Evolutionary conservation across 2,113 vertebrate genomes (phyloP), one percentile per base, ranked within the genome.

Genomic region (Nothobranchius furzeri): DNA sequence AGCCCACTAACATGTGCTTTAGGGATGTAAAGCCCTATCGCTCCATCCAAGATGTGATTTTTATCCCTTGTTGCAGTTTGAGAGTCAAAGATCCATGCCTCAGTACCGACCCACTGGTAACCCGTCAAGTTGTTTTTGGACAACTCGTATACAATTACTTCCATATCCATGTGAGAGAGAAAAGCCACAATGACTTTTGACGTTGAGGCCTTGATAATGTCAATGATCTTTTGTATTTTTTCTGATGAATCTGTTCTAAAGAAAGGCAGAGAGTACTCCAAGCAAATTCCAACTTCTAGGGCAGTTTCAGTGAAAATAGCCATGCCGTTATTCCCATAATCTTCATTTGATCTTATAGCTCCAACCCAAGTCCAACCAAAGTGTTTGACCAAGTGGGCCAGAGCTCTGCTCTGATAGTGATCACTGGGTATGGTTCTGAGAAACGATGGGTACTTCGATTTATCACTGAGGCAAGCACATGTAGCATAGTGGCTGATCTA

Each of bases 71-170:
- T 69, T 1, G 86, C 88, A 9, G 55, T 85, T 55, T 86, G 60
- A 3, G 82, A 82, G 55, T 93, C 88, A 51, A 55, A 59, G 4
- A 93, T 92, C 92, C 92, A 93, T 0, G 30, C 49, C 25, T 93
- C 92, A 1, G 70, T 90, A 6, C 91, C 92, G 0, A 93, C 90
- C 92, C 92, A 93, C 82, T 93, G 91, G 51, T 78, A 90, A 3
- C 90, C 90, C n/a, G 80, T 90, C 47, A 93, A 42, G 65, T 93
- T 93, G 12, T 91, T 73, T 3, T 30, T 20, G 12, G 85, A 79
- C 17, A 93, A 52, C n/a, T 72, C 69, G 12, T 80, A 20, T 57
- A 92, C 58, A 8, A 93, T 15, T 17, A 87, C 64, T 12, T 86
- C 81, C 43, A 91, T 30, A 56, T 93, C 92, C 64, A 82, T 79